Percentiles rank a stretch among this genome's conserved stretches.
Conservation (phyloP, 2,888 invertebrate genomes). For the Bellardia pandia region DNA sequence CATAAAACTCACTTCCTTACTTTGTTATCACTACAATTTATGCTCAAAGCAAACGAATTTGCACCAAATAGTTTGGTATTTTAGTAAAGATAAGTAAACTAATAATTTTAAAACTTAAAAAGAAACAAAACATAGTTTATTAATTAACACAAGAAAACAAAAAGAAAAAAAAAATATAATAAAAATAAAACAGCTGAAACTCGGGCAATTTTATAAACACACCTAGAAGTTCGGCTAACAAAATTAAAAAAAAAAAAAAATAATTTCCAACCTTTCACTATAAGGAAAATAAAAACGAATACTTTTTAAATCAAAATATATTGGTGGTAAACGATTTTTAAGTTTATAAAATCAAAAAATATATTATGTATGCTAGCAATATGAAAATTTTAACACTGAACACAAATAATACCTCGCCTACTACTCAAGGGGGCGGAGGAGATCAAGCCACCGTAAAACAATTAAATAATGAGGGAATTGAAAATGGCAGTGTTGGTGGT, state of each 20-base stretch:
- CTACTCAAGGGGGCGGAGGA: conserved; percentile 45
- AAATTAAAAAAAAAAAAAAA: conserved; percentile 14
- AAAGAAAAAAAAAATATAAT: neutral
- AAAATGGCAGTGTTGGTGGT: neutral
- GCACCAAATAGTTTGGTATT: conserved; percentile 53
- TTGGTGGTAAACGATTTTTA: conserved; percentile 38
- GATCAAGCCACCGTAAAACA: conserved; percentile 72
- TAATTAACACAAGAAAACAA: conserved; percentile 40
- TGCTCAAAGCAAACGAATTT: conserved; percentile 67
- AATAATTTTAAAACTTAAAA: conserved; percentile 3
- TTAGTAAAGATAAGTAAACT: conserved; percentile 52
- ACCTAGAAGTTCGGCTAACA: conserved; percentile 59
- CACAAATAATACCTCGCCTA: conserved; percentile 63
- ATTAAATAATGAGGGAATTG: conserved; percentile 32
- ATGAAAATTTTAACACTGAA: conserved; percentile 80
- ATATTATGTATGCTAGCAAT: conserved; percentile 74
- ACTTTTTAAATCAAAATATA: conserved; percentile 30
- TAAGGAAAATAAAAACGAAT: conserved; percentile 9
- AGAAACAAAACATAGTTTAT: conserved; percentile 30
- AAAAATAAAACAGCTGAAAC: conserved; percentile 35
- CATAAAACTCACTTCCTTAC: conserved; percentile 32
- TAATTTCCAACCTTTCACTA: conserved; percentile 50
- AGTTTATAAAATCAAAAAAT: neutral
- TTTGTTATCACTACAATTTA: conserved; percentile 35
- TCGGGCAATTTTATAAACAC: conserved; percentile 71